Base-by-base conservation (phyloP, 2,113 vertebrate species). In the Oreochromis spilurus region DNA sequence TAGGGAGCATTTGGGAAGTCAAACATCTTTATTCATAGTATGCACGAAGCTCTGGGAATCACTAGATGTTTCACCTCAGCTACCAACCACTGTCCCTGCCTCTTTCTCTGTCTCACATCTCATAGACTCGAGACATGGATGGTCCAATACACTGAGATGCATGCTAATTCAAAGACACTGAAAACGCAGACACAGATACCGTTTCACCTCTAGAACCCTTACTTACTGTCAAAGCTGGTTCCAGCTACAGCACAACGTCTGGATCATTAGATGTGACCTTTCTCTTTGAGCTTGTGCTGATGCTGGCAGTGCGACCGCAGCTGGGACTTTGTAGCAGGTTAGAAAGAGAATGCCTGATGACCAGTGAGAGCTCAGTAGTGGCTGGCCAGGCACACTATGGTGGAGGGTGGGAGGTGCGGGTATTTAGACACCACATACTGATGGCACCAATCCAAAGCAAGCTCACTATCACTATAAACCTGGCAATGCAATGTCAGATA, bases 191-290 rank as follows among this genome's bases (percentile, higher is more conserved):
- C 86, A 52, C 34, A 65, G 75, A 65, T 65, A 5, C 12, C 1
- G 17, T 4, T 53, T 84, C 87, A 88, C 88, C 80, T 80, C 60
- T 26, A 55, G 72, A 83, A 67, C 11, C 53, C 7, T 6, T 3
- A 24, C 82, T 65, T 88, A 79, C 89, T 82, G 87, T 90, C 82
- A 89, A 67, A 86, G 89, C 78, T 2, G 65, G n/a, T 48, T 84
- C 84, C 84, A 88, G 87, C 52, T 81, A 14, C 91, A 60, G 83
- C 86, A 16, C 40, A 67, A 11, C 21, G 65, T 50, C 67, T 6
- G 62, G 83, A 92, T 95, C 94, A 96, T 96, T 96, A 95, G 81
- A 84, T 55, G 87, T 95, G 95, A 95, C 94, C 95, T 96, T 96
- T 95, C 77, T 82, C 34, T 31, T 79, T 26, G 72, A 70, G 79